Base-by-base conservation (phyloP, 2,888 invertebrate species). In the Sturmia bella region DNA sequence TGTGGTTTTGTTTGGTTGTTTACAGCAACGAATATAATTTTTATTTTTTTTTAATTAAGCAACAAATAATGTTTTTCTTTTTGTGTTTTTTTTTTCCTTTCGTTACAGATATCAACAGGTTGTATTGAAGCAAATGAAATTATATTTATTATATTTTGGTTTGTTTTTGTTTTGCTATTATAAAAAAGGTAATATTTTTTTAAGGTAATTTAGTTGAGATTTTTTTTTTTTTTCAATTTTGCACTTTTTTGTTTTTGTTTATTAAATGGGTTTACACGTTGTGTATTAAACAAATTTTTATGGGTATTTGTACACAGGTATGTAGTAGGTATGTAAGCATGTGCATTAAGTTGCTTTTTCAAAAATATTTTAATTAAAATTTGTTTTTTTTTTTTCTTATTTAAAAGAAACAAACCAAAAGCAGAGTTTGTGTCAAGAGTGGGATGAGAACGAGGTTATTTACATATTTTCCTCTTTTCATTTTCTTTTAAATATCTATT, bases 101-200 rank as follows among this genome's bases (percentile, higher is more conserved):
- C n/a, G 56, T 41, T 64, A n/a, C 45, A 37, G 41, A 50, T 66
- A 19, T 56, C 74, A 74, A 74, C 74, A 74, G 74, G 74, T 74
- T 74, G 63, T 43, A 43, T 54, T 19, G 24, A 54, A 43, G 21
- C 41, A 21, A 61, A 72, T 52, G 48, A 57, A 32, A 72, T 41
- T 39, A 24, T 50, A 5, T 63, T 54, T 7, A 1, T 19, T 54
- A 43, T 69, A 57, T 57, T 24, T 21, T n/a, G 15, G 13, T 39
- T 11, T 43, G 27, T 39, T 3, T 32, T 56, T 32, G 11, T 15
- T 37, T 19, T 13, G 41, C 41, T 41, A 11, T 59, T 56, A 32
- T 32, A 32, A 17, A 32, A 17, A 72, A 66, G 59, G 59, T 61
- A 72, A 43, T 72, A 32, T 32, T 32, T 24, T 59, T 52, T 59